Percentiles rank a stretch among this genome's conserved stretches.
Evolutionary conservation across 2,888 invertebrate genomes (phyloP).

Genomic region (Drosophila kanekoi): DNA sequence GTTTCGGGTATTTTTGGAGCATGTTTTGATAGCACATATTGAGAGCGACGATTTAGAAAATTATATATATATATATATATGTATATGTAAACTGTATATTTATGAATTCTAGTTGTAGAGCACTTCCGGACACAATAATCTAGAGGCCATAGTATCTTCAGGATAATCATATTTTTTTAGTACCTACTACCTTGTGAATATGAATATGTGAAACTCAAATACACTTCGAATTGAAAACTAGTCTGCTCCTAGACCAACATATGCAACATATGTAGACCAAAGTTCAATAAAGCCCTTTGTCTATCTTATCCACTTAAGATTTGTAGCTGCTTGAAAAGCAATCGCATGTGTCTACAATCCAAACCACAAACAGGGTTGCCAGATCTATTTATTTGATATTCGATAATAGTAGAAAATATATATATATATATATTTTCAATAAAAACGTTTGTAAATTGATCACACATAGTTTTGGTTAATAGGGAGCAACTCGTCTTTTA

Average conservation of each 20-base stretch:
- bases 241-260: slow-evolving; percentile 73
- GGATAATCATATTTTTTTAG: slow-evolving; percentile 43
- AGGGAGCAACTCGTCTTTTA: slow-evolving; percentile 59
- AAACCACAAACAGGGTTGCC: slow-evolving; percentile 12
- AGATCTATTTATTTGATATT: slow-evolving; percentile 16
- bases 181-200: slow-evolving; percentile 28
- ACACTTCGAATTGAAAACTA: slow-evolving; percentile 22
- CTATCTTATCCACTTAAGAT: slow-evolving; percentile 44
- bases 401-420: background rate
- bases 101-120: slow-evolving; percentile 44
- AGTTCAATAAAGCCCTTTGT: slow-evolving; percentile 31
- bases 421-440: background rate
- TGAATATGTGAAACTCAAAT: slow-evolving; percentile 7
- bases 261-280: slow-evolving; percentile 46
- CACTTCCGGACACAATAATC: slow-evolving; percentile 28
- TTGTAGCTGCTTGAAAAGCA: slow-evolving; percentile 28
- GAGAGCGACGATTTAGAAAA: slow-evolving; percentile 40
- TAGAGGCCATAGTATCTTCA: slow-evolving; percentile 12
- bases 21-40: slow-evolving; percentile 63
- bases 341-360: slow-evolving; percentile 9
- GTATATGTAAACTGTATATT: slow-evolving; percentile 14
- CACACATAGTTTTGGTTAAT: slow-evolving; percentile 50
- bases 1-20: slow-evolving; percentile 67
- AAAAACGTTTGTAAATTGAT: slow-evolving; percentile 33
- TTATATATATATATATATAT: slow-evolving; percentile 9